These are phyloP conservation scores for Potorous gilbertii DNA, from an alignment of 2,797 vertebrate species.

Conservation along the genomic window DNA sequence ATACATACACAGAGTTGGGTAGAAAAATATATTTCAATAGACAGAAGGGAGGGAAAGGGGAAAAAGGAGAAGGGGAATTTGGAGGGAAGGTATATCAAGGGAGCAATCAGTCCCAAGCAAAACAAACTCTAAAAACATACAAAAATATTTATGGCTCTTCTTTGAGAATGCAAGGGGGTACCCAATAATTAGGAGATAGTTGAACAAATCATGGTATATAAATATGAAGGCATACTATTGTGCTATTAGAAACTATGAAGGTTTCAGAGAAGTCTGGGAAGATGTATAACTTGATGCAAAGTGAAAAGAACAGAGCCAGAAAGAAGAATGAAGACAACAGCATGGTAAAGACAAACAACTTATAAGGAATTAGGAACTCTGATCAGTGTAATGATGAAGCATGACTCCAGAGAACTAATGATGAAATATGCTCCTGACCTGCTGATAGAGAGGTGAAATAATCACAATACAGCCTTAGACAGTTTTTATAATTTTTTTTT, in stretches of 20 bases:
- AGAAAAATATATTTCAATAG: not conserved
- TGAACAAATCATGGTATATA: not conserved
- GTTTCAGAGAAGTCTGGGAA: not conserved
- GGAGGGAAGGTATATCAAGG: not conserved
- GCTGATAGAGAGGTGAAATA: not conserved
- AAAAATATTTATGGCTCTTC: not conserved
- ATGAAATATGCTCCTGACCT: not conserved
- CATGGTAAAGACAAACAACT: not conserved
- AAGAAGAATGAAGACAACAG: not conserved
- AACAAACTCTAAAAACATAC: not conserved
- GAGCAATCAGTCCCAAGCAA: not conserved
- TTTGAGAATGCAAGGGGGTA: not conserved
- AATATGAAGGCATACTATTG: not conserved
- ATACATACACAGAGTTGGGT: not conserved
- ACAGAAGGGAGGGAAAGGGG: not conserved
- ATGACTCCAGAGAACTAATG: not conserved
- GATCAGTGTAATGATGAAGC: not conserved
- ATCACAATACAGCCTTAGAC: not conserved
- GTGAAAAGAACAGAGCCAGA: not conserved
- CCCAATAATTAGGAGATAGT: not conserved
- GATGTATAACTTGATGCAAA: not conserved
- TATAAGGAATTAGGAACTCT: not conserved
- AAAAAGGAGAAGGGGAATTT: not conserved
- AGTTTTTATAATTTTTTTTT: not conserved
- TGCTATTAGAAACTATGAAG: not conserved